Evolutionary conservation across 2,888 invertebrate species (phyloP), one percentile per base, ranked within the genome.

Genomic region (Crematogaster levior): DNA sequence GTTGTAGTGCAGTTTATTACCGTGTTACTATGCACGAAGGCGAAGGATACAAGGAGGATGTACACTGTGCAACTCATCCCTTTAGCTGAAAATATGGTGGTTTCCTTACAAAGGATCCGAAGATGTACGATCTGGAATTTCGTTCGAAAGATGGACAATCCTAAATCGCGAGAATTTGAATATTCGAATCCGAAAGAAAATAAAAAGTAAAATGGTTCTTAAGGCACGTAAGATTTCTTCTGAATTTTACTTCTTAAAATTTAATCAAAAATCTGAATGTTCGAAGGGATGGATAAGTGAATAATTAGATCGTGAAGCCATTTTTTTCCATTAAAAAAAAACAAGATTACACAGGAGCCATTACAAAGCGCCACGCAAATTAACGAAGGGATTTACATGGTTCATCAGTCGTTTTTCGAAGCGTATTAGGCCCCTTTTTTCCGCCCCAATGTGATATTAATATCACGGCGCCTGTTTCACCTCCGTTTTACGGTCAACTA

Each of bases 1-100:
- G 48, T 73, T 83, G 82, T 83, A 83, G 80, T 77, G 83, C 77
- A 70, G 84, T 86, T 88, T 90, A 91, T 88, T 88, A 82, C 75
- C 84, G 60, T 87, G 84, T 84, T 87, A 75, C 83, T 81, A 63
- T 77, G 61, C 68, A 70, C 79, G 65, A 72, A 77, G 73, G 66
- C 46, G 60, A 82, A 82, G 12, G 81, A 24, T 40, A 51, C 37
- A 48, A n/a, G 37, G n/a, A 27, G 12, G 66, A 61, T 84, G 51
- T 68, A 43, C 56, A 37, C 77, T 70, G 80, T 60, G 12, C 40
- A 72, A 56, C 81, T n/a, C 65, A 81, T 86, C 40, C 51, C 63
- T 66, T 21, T 34, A 21, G 27, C 34, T 40, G 34, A 34, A 21
- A 2, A 12, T 7, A 34, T 10, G 6, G 10, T 0, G 21, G 15